Evolutionary conservation across 53 echinoderm and acorn worm species (phyloP).

Genomic region (Pentamera pediparva): DNA sequence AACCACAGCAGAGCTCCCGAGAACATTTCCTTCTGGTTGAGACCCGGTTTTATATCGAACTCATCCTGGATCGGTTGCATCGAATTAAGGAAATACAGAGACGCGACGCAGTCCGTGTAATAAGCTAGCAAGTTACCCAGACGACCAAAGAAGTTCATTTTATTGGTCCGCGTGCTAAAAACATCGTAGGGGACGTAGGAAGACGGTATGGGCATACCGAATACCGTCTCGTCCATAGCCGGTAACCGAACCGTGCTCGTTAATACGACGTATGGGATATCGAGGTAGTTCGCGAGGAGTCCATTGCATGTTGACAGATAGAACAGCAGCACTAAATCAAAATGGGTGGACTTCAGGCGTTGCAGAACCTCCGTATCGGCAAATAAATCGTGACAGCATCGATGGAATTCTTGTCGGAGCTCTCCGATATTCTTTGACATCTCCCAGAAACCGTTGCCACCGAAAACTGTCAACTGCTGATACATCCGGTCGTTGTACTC

Average conservation of each 20-base stretch:
- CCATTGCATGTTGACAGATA: constrained; percentile 49
- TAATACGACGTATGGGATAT: constrained; percentile 45
- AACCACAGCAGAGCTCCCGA: constrained; percentile 46
- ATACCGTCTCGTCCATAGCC: constrained; percentile 13
- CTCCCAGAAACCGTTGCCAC: background rate
- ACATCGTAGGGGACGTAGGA: constrained; percentile 60
- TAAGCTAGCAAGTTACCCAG: constrained; percentile 26
- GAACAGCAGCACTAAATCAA: constrained; percentile 52
- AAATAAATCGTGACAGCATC: constrained; percentile 27
- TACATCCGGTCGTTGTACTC: background rate
- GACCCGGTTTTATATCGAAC: constrained; percentile 27
- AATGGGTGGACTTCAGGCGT: constrained; percentile 20
- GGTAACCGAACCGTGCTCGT: constrained; percentile 46
- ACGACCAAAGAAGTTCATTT: constrained; percentile 51
- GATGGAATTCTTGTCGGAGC: background rate
- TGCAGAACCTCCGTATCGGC: constrained; percentile 33
- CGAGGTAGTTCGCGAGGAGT: constrained; percentile 54
- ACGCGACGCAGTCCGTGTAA: background rate
- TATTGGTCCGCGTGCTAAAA: constrained; percentile 41
- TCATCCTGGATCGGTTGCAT: constrained; percentile 5
- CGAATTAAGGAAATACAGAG: background rate
- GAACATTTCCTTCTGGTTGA: constrained; percentile 22
- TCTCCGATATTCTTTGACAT: background rate
- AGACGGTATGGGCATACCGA: constrained; percentile 45
- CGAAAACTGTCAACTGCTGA: background rate